These are phyloP conservation scores for Xestia c-nigrum DNA, from an alignment of 2,888 invertebrate species.

Conservation along the genomic window DNA sequence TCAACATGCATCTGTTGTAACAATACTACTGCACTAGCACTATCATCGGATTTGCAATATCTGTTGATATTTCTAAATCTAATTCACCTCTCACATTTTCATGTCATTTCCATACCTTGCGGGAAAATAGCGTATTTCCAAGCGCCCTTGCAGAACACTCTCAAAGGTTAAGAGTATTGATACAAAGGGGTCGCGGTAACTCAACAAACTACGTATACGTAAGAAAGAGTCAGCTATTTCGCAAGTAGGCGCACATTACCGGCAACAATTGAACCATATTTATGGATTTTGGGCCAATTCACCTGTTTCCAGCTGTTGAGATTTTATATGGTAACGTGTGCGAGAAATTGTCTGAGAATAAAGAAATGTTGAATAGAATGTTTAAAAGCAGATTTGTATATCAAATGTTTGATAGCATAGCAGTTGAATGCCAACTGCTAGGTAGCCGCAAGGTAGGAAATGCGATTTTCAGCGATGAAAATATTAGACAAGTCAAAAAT, in stretches of 20 bases:
- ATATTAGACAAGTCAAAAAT: background rate
- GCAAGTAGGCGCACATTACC: slow-evolving; percentile 9
- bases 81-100: slow-evolving; percentile 16
- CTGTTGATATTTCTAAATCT: background rate
- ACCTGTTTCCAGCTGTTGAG: slow-evolving; percentile 31
- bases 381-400: background rate
- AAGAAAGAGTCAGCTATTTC: slow-evolving; percentile 14
- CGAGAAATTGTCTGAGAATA: slow-evolving; percentile 18
- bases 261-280: slow-evolving; percentile 42
- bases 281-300: slow-evolving; percentile 33
- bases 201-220: background rate
- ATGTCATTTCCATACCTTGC: slow-evolving; percentile 12
- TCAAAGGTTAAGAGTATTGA: slow-evolving; percentile 35
- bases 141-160: background rate
- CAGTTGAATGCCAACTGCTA: too few species aligned
- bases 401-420: slow-evolving; percentile 3
- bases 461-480: background rate
- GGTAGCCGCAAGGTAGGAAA: too few species aligned
- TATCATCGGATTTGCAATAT: background rate
- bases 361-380: background rate
- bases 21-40: background rate
- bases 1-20: background rate
- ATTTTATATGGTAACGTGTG: slow-evolving; percentile 38
- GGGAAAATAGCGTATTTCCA: background rate
- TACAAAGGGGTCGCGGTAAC: slow-evolving; percentile 19